Conservation (phyloP, 2,797 vertebrate species). For the Macroramphosus scolopax region DNA sequence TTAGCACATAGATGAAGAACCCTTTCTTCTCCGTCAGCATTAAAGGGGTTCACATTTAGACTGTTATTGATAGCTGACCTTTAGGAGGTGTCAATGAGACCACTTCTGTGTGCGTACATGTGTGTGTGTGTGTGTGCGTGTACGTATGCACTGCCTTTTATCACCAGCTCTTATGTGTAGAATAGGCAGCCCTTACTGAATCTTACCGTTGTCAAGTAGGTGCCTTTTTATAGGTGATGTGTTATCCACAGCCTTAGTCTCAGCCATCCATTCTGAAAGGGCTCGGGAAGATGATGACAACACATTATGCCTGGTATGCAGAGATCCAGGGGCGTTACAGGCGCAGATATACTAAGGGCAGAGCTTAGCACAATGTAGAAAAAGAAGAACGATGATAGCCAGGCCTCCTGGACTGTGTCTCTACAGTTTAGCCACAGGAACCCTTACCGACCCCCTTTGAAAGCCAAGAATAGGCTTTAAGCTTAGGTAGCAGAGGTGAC, state of each 20-base stretch:
- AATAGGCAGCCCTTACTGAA: conserved; percentile 38
- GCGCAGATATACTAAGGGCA: conserved; percentile 21
- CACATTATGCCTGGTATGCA: conserved; percentile 52
- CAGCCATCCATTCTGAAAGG: conserved; percentile 29
- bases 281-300: conserved; percentile 37
- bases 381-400: conserved; percentile 10
- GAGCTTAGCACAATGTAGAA: conserved; percentile 14
- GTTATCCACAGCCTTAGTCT: conserved; percentile 43
- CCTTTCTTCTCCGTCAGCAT: conserved; percentile 48
- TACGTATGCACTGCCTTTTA: too few species aligned
- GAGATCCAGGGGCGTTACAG: conserved; percentile 21
- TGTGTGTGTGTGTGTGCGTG: too few species aligned
- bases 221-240: conserved; percentile 58
- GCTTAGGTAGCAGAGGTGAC: conserved; percentile 16
- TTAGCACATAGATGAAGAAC: conserved; percentile 17
- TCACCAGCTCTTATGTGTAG: conserved; percentile 45
- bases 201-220: conserved; percentile 54
- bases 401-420: conserved; percentile 12
- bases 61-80: conserved; percentile 73
- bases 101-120: conserved; percentile 44
- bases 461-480: conserved; percentile 21
- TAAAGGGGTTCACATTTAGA: conserved; percentile 72
- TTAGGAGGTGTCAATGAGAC: conserved; percentile 61
- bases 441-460: conserved; percentile 9
- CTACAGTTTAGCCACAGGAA: conserved; percentile 28